Evolutionary conservation across 1,140 invertebrate species (phyloP), one percentile per base, ranked within the genome.

Genomic region (Saccostrea echinata): DNA sequence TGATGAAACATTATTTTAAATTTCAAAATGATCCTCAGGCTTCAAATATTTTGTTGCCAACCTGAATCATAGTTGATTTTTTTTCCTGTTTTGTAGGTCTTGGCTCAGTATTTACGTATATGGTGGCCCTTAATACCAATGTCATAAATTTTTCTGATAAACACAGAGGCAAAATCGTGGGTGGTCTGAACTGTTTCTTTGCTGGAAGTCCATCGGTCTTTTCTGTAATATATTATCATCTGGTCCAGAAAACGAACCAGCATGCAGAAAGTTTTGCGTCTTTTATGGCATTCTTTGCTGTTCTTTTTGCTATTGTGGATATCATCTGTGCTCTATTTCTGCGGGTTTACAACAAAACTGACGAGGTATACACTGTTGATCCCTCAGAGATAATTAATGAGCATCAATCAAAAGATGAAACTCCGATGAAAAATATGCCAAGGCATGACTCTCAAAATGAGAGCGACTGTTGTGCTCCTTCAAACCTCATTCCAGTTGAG

Each of bases 71-170:
- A 43, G n/a, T n/a, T 6, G 43, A 9, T 43, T 43, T 6, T 9
- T 68, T 8, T 68, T 68, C 27, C 27, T 80, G 11, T 71, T 84
- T 84, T 84, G 1, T 30, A 92, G 91, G 90, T 24, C 24, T 91
- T 68, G 90, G 91, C 0, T 90, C 90, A 8, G 86, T 92, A 12
- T 92, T 90, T 64, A 91, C 88, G 0, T 92, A 92, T 30, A 91
- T 92, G 89, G 89, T 89, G 3, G 91, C 91, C 27, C 80, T 92
- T 6, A 90, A 90, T 27, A 91, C 91, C 30, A 92, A 91, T 57
- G 86, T 90, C n/a, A 89, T 89, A 13, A 92, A 92, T 64, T 92
- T 92, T 84, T 27, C 80, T 1, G 53, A 76, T 21, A 89, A 90
- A 64, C 88, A 91, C 84, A 86, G 89, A 11, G 90, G 90, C 18